A percentile compares a stretch with the other conserved stretches of the same genome.
These are phyloP conservation scores for Eupeodes luniger DNA, from an alignment of 2,888 invertebrate species.

Conservation along the genomic window DNA sequence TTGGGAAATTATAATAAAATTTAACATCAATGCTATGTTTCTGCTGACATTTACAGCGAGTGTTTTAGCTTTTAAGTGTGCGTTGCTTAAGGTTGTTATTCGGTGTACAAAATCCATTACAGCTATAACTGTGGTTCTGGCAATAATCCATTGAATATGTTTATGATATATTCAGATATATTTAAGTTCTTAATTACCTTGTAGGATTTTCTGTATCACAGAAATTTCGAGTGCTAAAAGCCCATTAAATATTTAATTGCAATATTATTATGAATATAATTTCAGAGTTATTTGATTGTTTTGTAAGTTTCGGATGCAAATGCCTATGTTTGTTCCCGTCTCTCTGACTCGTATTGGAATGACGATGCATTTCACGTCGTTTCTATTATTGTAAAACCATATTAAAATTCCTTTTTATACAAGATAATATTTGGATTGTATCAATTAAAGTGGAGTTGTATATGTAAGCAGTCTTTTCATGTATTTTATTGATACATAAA, in stretches of 20 bases:
- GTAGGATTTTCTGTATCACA: neutral
- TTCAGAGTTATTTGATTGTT: neutral
- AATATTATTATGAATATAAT: neutral
- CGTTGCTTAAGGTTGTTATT: neutral
- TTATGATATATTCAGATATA: neutral
- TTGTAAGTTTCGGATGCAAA: neutral
- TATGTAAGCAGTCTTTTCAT: no score
- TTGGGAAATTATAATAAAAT: constrained; percentile 16
- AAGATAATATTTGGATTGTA: no score
- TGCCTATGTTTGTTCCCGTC: no score
- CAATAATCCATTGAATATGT: neutral
- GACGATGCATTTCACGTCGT: no score
- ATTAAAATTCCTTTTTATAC: no score
- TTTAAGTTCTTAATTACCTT: neutral
- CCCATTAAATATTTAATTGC: neutral
- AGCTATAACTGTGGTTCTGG: neutral
- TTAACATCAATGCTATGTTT: constrained; percentile 29
- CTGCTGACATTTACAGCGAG: constrained; percentile 3
- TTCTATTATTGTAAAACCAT: no score
- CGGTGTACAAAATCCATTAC: neutral
- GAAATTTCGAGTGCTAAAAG: neutral
- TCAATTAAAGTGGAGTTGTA: no score
- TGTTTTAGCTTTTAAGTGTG: neutral
- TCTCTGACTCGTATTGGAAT: no score
- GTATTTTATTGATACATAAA: no score